Conservation (phyloP, 2,113 vertebrate species). For the Pimephales promelas region DNA sequence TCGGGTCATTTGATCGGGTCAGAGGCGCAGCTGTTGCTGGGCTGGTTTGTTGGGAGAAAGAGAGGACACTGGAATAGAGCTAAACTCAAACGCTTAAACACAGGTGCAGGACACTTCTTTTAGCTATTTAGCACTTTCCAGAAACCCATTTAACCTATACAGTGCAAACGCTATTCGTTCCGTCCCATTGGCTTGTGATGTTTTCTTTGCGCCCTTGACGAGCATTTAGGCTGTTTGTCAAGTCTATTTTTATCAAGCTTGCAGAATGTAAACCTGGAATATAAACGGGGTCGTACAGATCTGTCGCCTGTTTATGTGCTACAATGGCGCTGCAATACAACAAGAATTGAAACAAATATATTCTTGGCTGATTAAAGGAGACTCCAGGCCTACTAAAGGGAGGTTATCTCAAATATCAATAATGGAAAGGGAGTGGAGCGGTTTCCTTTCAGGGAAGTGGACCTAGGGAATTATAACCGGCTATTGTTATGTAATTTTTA, state of each 20-base stretch:
- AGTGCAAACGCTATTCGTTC: neutral
- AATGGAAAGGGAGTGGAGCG: constrained; percentile 36
- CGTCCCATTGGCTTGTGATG: neutral
- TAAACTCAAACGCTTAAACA: constrained; percentile 49
- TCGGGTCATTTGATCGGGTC: constrained; percentile 64
- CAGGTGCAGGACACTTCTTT: constrained; percentile 61
- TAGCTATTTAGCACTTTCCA: constrained; percentile 10
- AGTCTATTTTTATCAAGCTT: constrained; percentile 51
- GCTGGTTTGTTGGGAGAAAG: constrained; percentile 54
- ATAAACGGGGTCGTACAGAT: constrained; percentile 31
- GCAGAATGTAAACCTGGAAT: constrained; percentile 53
- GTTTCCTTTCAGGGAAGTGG: neutral
- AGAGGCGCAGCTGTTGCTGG: constrained; percentile 74
- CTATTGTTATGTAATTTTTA: neutral
- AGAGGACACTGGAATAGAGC: constrained; percentile 51
- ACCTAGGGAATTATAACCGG: neutral
- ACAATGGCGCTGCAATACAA: neutral
- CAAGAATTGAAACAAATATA: neutral
- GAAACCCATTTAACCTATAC: neutral
- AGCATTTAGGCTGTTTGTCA: constrained; percentile 5
- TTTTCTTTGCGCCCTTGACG: constrained; percentile 27
- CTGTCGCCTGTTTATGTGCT: constrained; percentile 38
- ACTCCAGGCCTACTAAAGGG: neutral
- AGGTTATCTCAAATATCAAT: constrained; percentile 30
- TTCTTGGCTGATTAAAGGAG: neutral